Evolutionary conservation across 2,113 vertebrate genomes (phyloP).

Genomic region (Hipposideros armiger): DNA sequence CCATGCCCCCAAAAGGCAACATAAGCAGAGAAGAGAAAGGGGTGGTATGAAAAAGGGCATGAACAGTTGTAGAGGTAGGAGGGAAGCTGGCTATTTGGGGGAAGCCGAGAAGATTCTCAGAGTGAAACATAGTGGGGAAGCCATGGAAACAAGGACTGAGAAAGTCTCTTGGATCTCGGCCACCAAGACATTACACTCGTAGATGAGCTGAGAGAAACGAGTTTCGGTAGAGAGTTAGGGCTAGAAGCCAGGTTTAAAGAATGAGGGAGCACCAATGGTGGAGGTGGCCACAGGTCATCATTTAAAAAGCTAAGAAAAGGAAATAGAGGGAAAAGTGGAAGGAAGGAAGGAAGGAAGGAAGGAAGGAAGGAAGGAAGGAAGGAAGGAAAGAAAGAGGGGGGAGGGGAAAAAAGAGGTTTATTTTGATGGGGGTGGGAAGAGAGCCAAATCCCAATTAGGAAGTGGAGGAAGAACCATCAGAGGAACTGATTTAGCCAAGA

Average conservation of each 20-base stretch:
- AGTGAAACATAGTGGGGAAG: conserved; percentile 69
- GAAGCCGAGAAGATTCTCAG: conserved; percentile 66
- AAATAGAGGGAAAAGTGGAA: neutral
- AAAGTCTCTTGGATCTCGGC: conserved; percentile 68
- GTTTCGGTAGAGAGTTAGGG: neutral
- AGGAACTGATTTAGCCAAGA: neutral
- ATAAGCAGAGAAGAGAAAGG: conserved; percentile 25
- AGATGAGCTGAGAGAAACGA: conserved; percentile 31
- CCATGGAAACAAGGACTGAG: conserved; percentile 76
- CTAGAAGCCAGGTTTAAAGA: conserved; percentile 17
- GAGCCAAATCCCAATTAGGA: neutral
- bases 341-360: neutral
- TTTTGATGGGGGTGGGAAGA: neutral
- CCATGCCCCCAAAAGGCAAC: neutral
- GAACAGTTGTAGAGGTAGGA: conserved; percentile 75
- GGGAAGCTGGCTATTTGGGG: conserved; percentile 72
- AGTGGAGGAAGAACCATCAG: neutral
- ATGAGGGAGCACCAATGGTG: neutral
- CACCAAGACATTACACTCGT: conserved; percentile 52
- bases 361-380: neutral
- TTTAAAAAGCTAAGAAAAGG: neutral
- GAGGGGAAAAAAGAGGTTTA: neutral
- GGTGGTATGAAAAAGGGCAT: conserved; percentile 53
- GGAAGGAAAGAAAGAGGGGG: neutral
- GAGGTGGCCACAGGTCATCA: neutral